Conservation (phyloP, 2,113 vertebrate species). For the Ibidorhyncha struthersii region DNA sequence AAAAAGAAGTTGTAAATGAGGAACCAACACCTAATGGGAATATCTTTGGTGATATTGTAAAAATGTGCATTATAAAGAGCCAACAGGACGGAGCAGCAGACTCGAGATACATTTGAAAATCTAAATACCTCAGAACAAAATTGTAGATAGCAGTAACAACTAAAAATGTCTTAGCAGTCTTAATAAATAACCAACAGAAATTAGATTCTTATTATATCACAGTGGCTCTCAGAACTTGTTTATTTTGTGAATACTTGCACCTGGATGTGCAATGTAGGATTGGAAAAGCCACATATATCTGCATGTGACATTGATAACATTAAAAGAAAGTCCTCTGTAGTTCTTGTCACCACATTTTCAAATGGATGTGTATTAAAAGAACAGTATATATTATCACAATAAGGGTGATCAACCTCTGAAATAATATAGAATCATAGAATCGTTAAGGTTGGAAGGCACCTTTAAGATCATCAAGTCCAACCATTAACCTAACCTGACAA, state of each 20-base stretch:
- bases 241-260: not conserved
- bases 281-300: not conserved
- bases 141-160: not conserved
- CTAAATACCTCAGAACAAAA: not conserved
- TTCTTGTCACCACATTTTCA: constrained; percentile 4
- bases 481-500: too few species aligned
- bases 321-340: not conserved
- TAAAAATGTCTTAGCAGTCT: not conserved
- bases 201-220: not conserved
- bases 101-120: not conserved
- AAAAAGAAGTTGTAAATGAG: not conserved
- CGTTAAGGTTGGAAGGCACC: too few species aligned
- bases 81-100: not conserved
- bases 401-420: not conserved
- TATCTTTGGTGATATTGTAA: not conserved
- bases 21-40: not conserved
- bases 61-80: not conserved
- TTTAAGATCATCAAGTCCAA: too few species aligned
- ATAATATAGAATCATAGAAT: too few species aligned
- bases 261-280: not conserved
- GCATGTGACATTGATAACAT: not conserved
- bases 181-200: not conserved
- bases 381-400: not conserved
- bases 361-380: not conserved
- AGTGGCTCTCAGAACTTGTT: not conserved